These are phyloP conservation scores for Plagodis pulveraria DNA, from an alignment of 2,888 invertebrate species.

Conservation along the genomic window DNA sequence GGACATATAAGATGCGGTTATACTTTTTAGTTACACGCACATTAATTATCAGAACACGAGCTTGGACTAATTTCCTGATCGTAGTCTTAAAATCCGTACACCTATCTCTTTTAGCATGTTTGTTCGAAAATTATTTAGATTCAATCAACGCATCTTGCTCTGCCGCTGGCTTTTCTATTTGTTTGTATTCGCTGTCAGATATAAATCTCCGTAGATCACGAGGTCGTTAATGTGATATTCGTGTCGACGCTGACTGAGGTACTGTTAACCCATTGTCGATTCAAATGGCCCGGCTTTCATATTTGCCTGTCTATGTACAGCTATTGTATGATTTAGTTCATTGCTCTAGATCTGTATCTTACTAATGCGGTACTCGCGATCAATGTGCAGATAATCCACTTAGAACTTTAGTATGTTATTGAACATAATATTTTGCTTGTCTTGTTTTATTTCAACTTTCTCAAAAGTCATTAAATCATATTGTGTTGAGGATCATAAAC, in stretches of 20 bases:
- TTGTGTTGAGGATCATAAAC: no score
- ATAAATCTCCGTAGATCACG: slow-evolving; percentile 81
- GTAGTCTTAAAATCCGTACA: not conserved
- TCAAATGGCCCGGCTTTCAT: slow-evolving; percentile 68
- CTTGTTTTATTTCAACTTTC: not conserved
- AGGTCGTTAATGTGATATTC: slow-evolving; percentile 82
- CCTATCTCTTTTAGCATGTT: not conserved
- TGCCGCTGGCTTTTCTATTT: slow-evolving; percentile 33
- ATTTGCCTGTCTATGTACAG: slow-evolving; percentile 65
- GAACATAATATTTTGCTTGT: not conserved
- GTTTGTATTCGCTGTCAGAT: slow-evolving; percentile 67
- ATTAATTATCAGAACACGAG: no score
- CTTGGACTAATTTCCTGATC: not conserved
- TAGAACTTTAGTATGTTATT: not conserved
- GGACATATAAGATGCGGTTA: not conserved
- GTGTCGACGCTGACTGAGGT: slow-evolving; percentile 76
- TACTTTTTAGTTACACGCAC: no score
- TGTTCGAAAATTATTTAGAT: slow-evolving; percentile 11
- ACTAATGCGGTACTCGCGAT: slow-evolving; percentile 35
- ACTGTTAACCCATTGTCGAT: slow-evolving; percentile 82
- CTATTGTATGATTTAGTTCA: slow-evolving; percentile 65
- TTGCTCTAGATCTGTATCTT: slow-evolving; percentile 52
- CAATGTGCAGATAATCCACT: slow-evolving; percentile 19
- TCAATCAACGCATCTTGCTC: slow-evolving; percentile 14
- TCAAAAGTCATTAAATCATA: no score